phyloP scores from a whole-genome alignment of 1,140 invertebrate species.

The Drosophila tristis region DNA sequence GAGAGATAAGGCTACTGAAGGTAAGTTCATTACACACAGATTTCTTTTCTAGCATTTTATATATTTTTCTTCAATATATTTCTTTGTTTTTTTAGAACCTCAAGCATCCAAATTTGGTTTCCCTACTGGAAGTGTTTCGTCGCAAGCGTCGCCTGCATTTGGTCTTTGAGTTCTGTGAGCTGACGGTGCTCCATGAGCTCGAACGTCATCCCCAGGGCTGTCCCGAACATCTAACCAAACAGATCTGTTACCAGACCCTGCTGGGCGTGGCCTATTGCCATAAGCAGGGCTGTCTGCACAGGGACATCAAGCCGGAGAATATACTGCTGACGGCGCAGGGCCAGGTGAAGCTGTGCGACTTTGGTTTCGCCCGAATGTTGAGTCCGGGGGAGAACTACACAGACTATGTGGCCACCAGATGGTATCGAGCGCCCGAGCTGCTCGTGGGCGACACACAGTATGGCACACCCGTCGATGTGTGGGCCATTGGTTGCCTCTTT shows the following conservation, averaged over 20 bases:
- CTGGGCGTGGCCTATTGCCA: constrained; percentile 98
- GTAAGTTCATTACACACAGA: constrained; percentile 85
- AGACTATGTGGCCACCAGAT: constrained; percentile 99
- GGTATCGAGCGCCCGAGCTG: constrained; percentile 98
- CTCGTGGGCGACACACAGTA: constrained; percentile 99
- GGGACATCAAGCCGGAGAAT: constrained; percentile 99
- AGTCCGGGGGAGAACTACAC: constrained; percentile 99
- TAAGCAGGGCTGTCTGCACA: constrained; percentile 97
- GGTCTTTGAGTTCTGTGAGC: constrained; percentile 99
- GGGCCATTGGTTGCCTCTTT: constrained; percentile 91
- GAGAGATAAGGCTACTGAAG: constrained; percentile 99
- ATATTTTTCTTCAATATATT: constrained; percentile 1
- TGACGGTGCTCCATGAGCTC: constrained; percentile 97
- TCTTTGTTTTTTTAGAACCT: constrained; percentile 89
- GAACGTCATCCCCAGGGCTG: constrained; percentile 95
- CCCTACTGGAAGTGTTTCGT: constrained; percentile 98
- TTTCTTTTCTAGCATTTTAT: neutral
- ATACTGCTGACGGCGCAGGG: constrained; percentile 97
- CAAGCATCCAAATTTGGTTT: constrained; percentile 99
- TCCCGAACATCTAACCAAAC: constrained; percentile 94
- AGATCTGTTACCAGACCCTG: constrained; percentile 97
- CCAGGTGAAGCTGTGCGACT: constrained; percentile 98
- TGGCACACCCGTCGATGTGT: constrained; percentile 98
- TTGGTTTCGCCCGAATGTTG: constrained; percentile 98
- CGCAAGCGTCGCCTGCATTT: constrained; percentile 97